Evolutionary conservation across 2,888 invertebrate genomes (phyloP).

Genomic region (Athalia cordata): DNA sequence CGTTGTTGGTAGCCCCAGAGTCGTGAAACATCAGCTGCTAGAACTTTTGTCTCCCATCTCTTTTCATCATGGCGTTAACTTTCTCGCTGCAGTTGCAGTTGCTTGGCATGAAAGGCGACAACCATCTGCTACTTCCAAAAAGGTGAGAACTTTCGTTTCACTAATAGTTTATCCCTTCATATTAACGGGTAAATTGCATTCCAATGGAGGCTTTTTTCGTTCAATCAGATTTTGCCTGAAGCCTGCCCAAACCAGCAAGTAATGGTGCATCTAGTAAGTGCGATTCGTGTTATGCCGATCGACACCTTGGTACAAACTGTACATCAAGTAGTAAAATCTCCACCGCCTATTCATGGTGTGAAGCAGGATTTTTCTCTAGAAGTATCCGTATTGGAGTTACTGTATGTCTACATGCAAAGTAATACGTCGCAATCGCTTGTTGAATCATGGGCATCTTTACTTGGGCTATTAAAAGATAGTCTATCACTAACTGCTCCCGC

Average conservation of each 20-base stretch:
- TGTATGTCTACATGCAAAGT: constrained; percentile 83
- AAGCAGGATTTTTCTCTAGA: constrained; percentile 81
- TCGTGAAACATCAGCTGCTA: constrained; percentile 85
- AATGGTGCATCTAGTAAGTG: constrained; percentile 86
- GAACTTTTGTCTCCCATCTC: constrained; percentile 91
- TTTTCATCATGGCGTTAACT: constrained; percentile 86
- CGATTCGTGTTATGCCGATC: constrained; percentile 88
- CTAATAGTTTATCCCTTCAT: not conserved
- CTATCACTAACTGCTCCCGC: constrained; percentile 84
- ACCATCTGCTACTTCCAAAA: constrained; percentile 73
- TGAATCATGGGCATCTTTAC: constrained; percentile 86
- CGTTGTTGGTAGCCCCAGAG: constrained; percentile 79
- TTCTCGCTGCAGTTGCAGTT: constrained; percentile 88
- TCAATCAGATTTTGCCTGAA: constrained; percentile 76
- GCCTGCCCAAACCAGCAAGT: constrained; percentile 83
- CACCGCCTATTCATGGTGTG: constrained; percentile 79
- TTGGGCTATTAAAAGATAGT: constrained; percentile 85
- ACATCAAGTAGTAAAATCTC: constrained; percentile 87
- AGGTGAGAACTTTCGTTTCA: constrained; percentile 55
- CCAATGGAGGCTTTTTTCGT: not conserved
- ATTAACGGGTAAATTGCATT: not conserved
- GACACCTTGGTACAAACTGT: constrained; percentile 89
- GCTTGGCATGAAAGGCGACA: constrained; percentile 88
- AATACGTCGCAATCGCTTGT: constrained; percentile 82
- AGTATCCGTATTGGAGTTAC: constrained; percentile 88